Evolutionary conservation across 2,113 vertebrate species (phyloP), one percentile per base, ranked within the genome.

Genomic region (Forbesichthys papilliferus): DNA sequence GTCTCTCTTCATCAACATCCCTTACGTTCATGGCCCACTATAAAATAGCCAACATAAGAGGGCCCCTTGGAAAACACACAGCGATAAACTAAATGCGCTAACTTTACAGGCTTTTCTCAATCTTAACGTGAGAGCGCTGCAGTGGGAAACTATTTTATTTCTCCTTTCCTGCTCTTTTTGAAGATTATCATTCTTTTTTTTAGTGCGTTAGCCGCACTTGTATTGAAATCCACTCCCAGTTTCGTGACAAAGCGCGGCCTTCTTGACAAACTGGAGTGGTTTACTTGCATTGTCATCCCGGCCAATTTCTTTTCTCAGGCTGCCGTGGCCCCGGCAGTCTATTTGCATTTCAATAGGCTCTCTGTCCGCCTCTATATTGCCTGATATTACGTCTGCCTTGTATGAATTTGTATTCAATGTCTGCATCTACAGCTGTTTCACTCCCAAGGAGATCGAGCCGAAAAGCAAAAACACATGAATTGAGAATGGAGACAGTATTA

Each of bases 181-280:
- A 87, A 86, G 88, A 91, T 88, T 86, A 89, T 63, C 69, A 64
- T 84, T 89, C 83, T 86, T 87, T 69, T 42, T 42, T 89, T 90
- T 87, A 89, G 80, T 83, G 78, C 81, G 79, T 81, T 75, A 83
- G 88, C 84, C 85, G 87, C 90, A 91, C 87, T 91, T 90, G 88
- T 91, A 48, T 69, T 83, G 86, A 89, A 90, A 91, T 86, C 84
- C 87, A 90, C 87, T 88, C 86, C 85, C 81, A 85, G 88, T 87
- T 88, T 87, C 81, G 75, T 89, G 86, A 89, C 87, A 88, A 91
- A 91, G 88, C 83, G 73, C 81, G 85, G 88, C 90, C 90, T 91
- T 91, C 88, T 91, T 91, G 88, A 91, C 90, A 90, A 88, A 90
- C 90, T 91, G 85, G 88, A 91, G 90, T 90, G 90, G 86, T 91